Evolutionary conservation across 2,797 vertebrate species (phyloP).

Genomic region (Lateolabrax maculatus): DNA sequence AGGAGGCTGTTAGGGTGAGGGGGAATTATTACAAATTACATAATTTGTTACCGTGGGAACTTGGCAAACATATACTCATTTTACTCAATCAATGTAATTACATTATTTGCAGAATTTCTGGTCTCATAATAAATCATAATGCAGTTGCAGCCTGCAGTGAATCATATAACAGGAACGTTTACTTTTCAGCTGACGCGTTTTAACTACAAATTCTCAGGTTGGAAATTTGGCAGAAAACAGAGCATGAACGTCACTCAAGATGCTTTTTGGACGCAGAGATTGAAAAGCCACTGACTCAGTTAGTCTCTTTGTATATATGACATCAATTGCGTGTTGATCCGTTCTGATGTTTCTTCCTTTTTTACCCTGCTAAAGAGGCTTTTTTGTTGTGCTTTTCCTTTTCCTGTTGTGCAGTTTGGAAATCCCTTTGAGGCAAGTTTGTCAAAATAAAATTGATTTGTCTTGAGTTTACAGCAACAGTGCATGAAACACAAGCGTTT

Average conservation of each 20-base stretch:
- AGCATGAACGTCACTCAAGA: neutral
- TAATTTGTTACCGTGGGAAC: slow-evolving; percentile 50
- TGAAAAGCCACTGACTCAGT: neutral
- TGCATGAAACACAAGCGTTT: neutral
- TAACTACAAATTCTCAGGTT: slow-evolving; percentile 12
- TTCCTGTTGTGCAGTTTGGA: neutral
- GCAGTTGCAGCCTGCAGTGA: slow-evolving; percentile 30
- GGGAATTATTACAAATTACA: slow-evolving; percentile 22
- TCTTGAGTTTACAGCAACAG: neutral
- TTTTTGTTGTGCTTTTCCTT: neutral
- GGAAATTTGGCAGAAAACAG: slow-evolving; percentile 4
- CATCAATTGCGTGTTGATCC: no score
- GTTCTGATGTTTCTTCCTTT: neutral
- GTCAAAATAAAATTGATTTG: neutral
- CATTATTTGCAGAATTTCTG: slow-evolving; percentile 44
- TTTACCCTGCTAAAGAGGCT: neutral
- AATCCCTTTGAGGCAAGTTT: neutral
- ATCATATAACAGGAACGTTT: slow-evolving; percentile 23
- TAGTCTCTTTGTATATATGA: no score
- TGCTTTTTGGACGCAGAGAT: neutral
- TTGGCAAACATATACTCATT: slow-evolving; percentile 8
- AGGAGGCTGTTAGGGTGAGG: slow-evolving; percentile 29
- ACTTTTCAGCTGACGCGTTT: neutral
- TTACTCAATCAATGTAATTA: slow-evolving; percentile 51
- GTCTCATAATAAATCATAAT: slow-evolving; percentile 33